These are phyloP conservation scores for Drosophila siamana DNA, from an alignment of 2,888 invertebrate genomes.

Conservation along the genomic window DNA sequence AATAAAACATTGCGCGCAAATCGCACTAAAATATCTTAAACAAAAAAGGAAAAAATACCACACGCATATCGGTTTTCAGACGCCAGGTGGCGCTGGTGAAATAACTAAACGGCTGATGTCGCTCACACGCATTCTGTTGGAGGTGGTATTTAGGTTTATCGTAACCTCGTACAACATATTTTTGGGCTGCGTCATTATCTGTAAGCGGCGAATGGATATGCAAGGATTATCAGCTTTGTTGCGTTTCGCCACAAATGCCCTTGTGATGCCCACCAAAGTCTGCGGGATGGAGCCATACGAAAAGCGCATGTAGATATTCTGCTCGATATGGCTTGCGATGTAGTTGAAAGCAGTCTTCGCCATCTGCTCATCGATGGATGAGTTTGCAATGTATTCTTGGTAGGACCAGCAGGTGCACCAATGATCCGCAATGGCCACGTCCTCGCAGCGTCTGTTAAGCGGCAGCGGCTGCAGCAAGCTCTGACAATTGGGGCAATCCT, in stretches of 20 bases:
- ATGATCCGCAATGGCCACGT: constrained; percentile 55
- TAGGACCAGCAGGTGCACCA: constrained; percentile 85
- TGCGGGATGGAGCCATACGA: neutral
- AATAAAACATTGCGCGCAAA: no score
- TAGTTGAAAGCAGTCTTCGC: neutral
- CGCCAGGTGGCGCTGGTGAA: neutral
- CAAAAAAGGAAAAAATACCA: no score
- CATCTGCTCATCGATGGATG: neutral
- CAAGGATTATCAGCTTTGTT: constrained; percentile 13
- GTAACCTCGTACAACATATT: constrained; percentile 23
- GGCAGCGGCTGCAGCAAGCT: constrained; percentile 87
- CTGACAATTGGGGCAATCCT: constrained; percentile 88
- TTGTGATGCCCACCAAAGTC: neutral
- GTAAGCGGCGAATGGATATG: constrained; percentile 7
- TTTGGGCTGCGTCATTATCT: neutral
- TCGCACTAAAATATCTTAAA: no score
- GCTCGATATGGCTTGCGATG: neutral
- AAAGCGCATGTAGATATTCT: neutral
- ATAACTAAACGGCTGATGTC: constrained; percentile 7
- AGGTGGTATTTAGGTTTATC: constrained; percentile 17
- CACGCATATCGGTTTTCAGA: no score
- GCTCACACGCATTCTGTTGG: neutral
- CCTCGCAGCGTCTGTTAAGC: constrained; percentile 58
- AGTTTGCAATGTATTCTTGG: neutral
- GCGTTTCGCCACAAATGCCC: neutral